A percentile compares a stretch with the other conserved stretches of the same genome.
Evolutionary conservation across 2,888 invertebrate species (phyloP).

Genomic region (Silvanus unidentatus): DNA sequence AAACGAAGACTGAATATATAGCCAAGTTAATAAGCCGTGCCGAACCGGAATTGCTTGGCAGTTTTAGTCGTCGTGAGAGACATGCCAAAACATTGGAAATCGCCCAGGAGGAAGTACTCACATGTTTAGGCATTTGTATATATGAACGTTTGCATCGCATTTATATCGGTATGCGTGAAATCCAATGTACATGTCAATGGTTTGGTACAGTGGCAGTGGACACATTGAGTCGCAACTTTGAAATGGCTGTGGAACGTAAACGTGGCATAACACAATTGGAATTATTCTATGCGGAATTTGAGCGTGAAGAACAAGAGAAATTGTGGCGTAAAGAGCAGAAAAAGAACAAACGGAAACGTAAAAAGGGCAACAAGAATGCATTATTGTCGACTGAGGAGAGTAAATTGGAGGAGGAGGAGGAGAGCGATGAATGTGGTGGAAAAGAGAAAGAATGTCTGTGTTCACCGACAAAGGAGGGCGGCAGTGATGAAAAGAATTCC

Average conservation of each 20-base stretch:
- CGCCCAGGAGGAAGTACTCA: constrained; percentile 93
- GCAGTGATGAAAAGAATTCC: no score
- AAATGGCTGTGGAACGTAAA: constrained; percentile 83
- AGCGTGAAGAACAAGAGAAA: constrained; percentile 78
- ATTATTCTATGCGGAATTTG: constrained; percentile 79
- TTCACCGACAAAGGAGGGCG: no score
- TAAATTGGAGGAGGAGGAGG: neutral
- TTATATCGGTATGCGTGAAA: constrained; percentile 79
- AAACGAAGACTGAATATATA: constrained; percentile 83
- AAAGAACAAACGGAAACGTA: constrained; percentile 68
- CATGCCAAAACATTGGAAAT: constrained; percentile 96
- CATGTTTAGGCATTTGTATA: constrained; percentile 89
- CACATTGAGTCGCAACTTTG: constrained; percentile 82
- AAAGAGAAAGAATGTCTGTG: no score
- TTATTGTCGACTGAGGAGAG: neutral
- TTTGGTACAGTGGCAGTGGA: constrained; percentile 84
- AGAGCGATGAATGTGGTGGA: neutral
- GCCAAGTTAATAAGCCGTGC: constrained; percentile 81
- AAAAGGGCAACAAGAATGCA: constrained; percentile 57
- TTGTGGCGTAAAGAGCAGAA: constrained; percentile 83
- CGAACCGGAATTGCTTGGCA: constrained; percentile 85
- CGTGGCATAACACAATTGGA: constrained; percentile 78
- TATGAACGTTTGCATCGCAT: constrained; percentile 85
- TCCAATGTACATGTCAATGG: constrained; percentile 91
- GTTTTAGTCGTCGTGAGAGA: constrained; percentile 71